Conservation (phyloP, 92 coral and sea anemone genomes). For the Heliopora coerulea region DNA sequence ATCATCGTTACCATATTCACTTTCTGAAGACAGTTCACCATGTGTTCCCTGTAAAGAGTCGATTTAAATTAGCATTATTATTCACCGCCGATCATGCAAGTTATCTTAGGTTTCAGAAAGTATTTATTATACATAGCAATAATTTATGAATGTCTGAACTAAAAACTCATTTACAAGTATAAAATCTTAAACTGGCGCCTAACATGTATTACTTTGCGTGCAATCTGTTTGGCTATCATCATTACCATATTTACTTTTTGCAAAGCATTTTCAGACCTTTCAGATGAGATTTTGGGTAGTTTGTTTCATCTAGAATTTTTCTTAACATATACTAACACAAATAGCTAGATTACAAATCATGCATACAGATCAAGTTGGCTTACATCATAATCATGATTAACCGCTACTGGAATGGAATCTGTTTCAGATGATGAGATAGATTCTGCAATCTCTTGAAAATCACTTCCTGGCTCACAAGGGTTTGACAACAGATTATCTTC, state of each 20-base stretch:
- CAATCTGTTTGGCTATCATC: too few relatives aligned
- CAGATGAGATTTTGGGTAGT: too few relatives aligned
- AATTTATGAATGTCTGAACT: too few relatives aligned
- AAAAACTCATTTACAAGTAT: too few relatives aligned
- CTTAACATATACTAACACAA: too few relatives aligned
- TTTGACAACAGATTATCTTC: constrained; percentile 20
- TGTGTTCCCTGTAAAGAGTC: not conserved
- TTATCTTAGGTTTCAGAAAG: too few relatives aligned
- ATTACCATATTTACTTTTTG: too few relatives aligned
- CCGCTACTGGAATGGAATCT: constrained; percentile 7
- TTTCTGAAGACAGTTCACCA: constrained; percentile 12
- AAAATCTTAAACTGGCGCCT: too few relatives aligned
- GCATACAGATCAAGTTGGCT: not conserved
- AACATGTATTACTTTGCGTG: too few relatives aligned
- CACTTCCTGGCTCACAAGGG: constrained; percentile 15
- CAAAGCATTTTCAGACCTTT: too few relatives aligned
- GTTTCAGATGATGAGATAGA: constrained; percentile 4
- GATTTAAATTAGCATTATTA: not conserved
- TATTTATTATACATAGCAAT: too few relatives aligned
- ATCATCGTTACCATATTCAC: not conserved
- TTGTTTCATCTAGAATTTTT: too few relatives aligned
- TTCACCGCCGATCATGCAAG: not conserved
- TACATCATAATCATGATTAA: constrained; percentile 3
- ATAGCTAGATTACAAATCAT: not conserved
- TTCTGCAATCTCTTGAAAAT: constrained; percentile 18